Base-by-base conservation (phyloP, 2,888 invertebrate species). In the Oscheius sp. region DNA sequence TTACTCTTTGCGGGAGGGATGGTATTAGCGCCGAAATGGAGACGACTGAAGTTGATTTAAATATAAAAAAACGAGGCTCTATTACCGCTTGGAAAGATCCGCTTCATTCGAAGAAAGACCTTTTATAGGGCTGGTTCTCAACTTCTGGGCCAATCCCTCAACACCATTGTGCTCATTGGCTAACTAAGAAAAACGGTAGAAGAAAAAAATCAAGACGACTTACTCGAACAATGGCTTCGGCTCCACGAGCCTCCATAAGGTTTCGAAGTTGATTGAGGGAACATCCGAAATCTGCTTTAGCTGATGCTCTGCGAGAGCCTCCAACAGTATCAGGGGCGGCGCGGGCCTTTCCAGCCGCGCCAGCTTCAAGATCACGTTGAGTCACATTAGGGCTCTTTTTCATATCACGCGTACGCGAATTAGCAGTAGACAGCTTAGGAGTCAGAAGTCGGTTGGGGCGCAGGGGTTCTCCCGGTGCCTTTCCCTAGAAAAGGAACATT, bases 201-300 rank as follows among this genome's bases (percentile, higher is more conserved):
- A 18, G 45, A 18, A 13, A 77, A 79, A 69, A 90, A 98, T 92
- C 9, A 35, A 35, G 35, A 9, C 3, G 35, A 35, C 35, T 35
- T 35, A 35, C 35, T 92, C 94, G 93, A 89, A 93, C 93, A 89
- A 95, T 92, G 88, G 95, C 97, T 91, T 99, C 98, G 88, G 93
- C 92, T 88, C 97, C 97, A 89, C 97, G 93, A 90, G 93, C 91
- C 92, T 98, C 97, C 98, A 99, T 99, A 91, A 99, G 93, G 92
- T 96, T 95, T 89, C 96, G 94, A 90, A 99, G 93, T 91, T 98
- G 95, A 91, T 94, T 94, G 89, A 98, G 93, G 91, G 94, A 93
- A 69, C 77, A 77, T 56, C 69, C 69, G 56, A 69, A 69, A n/a
- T 52, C 66, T 9, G 35, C 35, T 27, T 66, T 49, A n/a, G 29